These are phyloP conservation scores for Eublepharis macularius DNA, from an alignment of 2,113 vertebrate species.

Conservation along the genomic window DNA sequence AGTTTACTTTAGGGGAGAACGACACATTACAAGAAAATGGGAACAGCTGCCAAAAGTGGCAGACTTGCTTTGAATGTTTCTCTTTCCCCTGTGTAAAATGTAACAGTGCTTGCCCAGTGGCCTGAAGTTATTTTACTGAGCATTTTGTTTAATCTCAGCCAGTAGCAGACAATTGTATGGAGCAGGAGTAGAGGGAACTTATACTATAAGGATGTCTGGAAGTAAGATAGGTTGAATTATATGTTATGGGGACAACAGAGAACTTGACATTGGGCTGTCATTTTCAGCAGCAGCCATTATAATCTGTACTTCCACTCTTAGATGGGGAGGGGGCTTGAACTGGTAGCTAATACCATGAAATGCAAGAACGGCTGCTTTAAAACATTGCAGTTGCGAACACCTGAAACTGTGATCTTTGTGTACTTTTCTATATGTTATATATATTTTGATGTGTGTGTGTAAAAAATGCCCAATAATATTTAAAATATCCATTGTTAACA, in stretches of 20 bases:
- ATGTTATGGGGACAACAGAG: not conserved
- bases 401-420: not conserved
- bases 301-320: not conserved
- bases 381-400: not conserved
- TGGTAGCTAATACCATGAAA: not conserved
- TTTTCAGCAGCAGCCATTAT: not conserved
- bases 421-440: not conserved
- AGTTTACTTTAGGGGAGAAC: not conserved
- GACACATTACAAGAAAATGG: too few species aligned
- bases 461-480: not conserved
- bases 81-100: too few species aligned
- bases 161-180: not conserved
- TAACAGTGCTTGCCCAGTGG: not conserved
- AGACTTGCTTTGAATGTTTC: too few species aligned
- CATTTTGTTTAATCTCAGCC: not conserved
- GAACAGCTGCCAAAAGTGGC: not conserved
- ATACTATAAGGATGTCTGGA: not conserved
- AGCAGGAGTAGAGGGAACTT: not conserved
- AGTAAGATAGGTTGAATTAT: not conserved
- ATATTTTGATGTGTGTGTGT: not conserved
- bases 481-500: not conserved
- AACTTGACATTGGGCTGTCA: not conserved
- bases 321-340: not conserved
- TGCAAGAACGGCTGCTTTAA: not conserved
- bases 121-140: not conserved